These are phyloP conservation scores for Kryptolebias marmoratus DNA, from an alignment of 2,113 vertebrate species.

Conservation along the genomic window DNA sequence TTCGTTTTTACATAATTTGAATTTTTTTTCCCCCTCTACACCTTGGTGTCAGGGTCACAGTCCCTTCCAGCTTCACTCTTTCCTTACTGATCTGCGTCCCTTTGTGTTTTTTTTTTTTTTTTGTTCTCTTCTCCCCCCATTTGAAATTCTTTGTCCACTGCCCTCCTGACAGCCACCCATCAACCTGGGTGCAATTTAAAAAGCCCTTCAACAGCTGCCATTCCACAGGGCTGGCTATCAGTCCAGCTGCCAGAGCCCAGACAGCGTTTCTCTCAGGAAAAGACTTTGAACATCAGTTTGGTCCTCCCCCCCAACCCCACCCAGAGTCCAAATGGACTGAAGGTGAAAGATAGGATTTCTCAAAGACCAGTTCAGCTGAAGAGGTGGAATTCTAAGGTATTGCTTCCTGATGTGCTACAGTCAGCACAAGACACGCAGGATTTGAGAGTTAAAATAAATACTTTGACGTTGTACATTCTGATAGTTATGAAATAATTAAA, in stretches of 20 bases:
- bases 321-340: constrained; percentile 66
- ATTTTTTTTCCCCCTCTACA: constrained; percentile 23
- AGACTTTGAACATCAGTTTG: constrained; percentile 66
- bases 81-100: constrained; percentile 10
- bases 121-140: background rate
- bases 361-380: constrained; percentile 42
- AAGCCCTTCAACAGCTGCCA: constrained; percentile 79
- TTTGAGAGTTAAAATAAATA: constrained; percentile 9
- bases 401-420: constrained; percentile 40
- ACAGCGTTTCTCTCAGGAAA: constrained; percentile 66
- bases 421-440: constrained; percentile 34
- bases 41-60: constrained; percentile 54
- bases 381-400: constrained; percentile 25
- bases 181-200: constrained; percentile 78
- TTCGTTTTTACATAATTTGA: constrained; percentile 7
- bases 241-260: constrained; percentile 74
- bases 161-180: constrained; percentile 76
- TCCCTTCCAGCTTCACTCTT: constrained; percentile 17
- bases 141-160: constrained; percentile 59
- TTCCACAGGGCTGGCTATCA: constrained; percentile 74
- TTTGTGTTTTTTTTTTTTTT: constrained; percentile 8
- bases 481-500: constrained; percentile 28
- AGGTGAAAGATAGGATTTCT: constrained; percentile 73
- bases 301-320: constrained; percentile 10
- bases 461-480: constrained; percentile 7